Base-by-base conservation (phyloP, 2,797 vertebrate species). In the Propithecus perrieri region DNA sequence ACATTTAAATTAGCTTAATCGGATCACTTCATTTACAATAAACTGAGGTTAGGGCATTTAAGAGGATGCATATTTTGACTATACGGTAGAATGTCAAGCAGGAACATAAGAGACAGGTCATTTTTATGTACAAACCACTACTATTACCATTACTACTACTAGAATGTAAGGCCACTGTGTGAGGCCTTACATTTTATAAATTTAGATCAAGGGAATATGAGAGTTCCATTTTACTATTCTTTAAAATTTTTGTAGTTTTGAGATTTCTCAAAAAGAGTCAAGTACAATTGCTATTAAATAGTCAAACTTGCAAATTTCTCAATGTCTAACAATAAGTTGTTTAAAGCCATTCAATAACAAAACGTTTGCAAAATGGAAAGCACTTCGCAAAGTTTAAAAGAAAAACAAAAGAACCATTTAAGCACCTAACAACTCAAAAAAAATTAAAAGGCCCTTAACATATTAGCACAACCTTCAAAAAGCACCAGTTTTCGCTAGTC, bases 341-440 rank as follows among this genome's bases (percentile, higher is more conserved):
- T 35, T 81, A 43, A 43, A 80, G 41, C 5, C 59, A 86, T n/a
- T 86, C 67, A 59, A 57, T 67, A 78, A 63, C 14, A 38, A 86
- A 28, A 67, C 38, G 89, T 57, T 13, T 80, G 50, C n/a, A 96
- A 92, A 91, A 86, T 41, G 65, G 20, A 84, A 90, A 48, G 53
- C n/a, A 89, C 35, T 67, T 84, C 50, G 89, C 43, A 57, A 89
- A 61, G 30, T 89, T 96, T 80, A 74, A 80, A 57, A 71, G 33
- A 55, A 57, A 75, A 30, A 69, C 65, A 46, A 41, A 71, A 53
- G 30, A 63, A 14, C 30, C 28, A 63, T 15, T 63, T 63, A 63
- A 63, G 30, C 30, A 33, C 61, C 61, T 63, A 63, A 63, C 20
- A 59, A 72, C 33, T 41, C 33, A 95, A 22, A 30, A 46, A 81